Percentiles rank a stretch among this genome's conserved stretches.
Evolutionary conservation across 1,140 invertebrate genomes (phyloP).

Genomic region (Drosophila sechellia): DNA sequence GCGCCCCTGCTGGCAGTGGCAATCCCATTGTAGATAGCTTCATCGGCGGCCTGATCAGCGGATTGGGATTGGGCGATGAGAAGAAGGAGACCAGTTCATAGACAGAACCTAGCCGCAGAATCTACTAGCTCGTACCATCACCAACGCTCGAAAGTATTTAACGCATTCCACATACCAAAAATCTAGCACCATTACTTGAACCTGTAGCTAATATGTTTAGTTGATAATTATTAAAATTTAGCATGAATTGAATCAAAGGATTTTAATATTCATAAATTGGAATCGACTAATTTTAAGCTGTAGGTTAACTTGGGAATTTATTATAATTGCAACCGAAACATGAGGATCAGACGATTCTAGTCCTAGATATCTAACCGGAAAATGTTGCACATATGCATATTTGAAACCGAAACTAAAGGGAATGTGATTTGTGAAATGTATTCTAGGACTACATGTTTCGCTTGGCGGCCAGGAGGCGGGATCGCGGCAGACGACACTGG

Average conservation of each 20-base stretch:
- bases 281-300: no score
- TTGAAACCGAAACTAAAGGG: background rate
- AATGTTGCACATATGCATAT: background rate
- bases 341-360: background rate
- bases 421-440: background rate
- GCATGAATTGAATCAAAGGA: slow-evolving; percentile 12
- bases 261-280: background rate
- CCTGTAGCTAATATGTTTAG: slow-evolving; percentile 24
- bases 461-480: slow-evolving; percentile 65
- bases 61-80: slow-evolving; percentile 66
- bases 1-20: slow-evolving; percentile 44
- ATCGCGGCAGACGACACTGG: slow-evolving; percentile 71
- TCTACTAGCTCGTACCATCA: slow-evolving; percentile 36
- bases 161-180: slow-evolving; percentile 44
- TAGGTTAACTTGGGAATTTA: no score
- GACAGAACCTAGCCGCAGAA: slow-evolving; percentile 19
- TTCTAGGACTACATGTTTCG: slow-evolving; percentile 47
- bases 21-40: slow-evolving; percentile 77
- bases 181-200: slow-evolving; percentile 36
- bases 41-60: slow-evolving; percentile 70
- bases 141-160: slow-evolving; percentile 55
- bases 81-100: slow-evolving; percentile 34
- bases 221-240: slow-evolving; percentile 17
- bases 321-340: background rate
- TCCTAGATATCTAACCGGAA: background rate